These are phyloP conservation scores for Leucoraja erinaceus DNA, from an alignment of 2,113 vertebrate species.

Conservation along the genomic window DNA sequence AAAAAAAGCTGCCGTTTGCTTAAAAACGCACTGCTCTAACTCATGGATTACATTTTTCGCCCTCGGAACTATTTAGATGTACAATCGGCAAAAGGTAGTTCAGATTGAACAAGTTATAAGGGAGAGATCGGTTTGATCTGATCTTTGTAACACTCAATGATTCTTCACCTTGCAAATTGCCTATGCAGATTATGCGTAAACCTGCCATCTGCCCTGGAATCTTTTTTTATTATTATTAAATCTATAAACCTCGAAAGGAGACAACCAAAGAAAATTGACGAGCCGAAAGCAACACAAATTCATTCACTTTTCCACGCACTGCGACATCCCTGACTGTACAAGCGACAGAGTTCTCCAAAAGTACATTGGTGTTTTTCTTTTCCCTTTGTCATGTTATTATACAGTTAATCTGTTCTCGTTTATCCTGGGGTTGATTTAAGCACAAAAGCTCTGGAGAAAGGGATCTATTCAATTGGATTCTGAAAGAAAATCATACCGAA, in stretches of 20 bases:
- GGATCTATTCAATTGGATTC: not conserved
- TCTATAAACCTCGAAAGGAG: not conserved
- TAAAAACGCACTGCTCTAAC: not conserved
- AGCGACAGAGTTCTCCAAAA: not conserved
- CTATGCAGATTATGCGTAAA: slow-evolving; percentile 54
- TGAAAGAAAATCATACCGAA: not conserved
- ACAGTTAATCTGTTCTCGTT: not conserved
- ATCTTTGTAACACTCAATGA: slow-evolving; percentile 51
- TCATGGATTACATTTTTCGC: not conserved
- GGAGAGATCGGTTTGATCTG: slow-evolving; percentile 46
- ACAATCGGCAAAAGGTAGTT: not conserved
- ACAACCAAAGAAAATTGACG: not conserved
- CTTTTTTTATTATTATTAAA: not conserved
- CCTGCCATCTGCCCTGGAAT: slow-evolving; percentile 49
- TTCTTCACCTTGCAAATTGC: slow-evolving; percentile 55
- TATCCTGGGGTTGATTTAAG: not conserved
- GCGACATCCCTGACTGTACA: not conserved
- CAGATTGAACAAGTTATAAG: slow-evolving; percentile 48
- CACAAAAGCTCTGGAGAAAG: not conserved
- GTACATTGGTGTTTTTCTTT: not conserved
- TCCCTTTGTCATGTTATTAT: too few relatives aligned
- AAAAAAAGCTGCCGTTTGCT: not conserved
- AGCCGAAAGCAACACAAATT: not conserved
- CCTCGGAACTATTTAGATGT: not conserved
- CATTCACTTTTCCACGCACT: not conserved